Percentiles rank a stretch among this genome's conserved stretches.
phyloP scores from a whole-genome alignment of 2,797 vertebrate genomes.

The Thaleichthys pacificus region DNA sequence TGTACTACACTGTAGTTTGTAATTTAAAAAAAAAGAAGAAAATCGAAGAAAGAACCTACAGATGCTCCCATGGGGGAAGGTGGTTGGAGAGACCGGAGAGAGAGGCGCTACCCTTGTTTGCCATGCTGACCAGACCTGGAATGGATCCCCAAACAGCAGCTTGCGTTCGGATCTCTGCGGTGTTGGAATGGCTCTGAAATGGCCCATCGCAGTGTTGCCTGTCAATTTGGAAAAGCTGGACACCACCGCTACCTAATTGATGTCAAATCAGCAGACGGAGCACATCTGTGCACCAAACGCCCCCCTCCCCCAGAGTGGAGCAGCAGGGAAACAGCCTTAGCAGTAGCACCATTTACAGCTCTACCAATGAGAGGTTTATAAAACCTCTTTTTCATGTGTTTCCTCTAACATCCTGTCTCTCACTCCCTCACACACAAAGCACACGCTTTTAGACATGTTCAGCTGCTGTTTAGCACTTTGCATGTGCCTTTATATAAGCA shows the following conservation, averaged over 20 bases:
- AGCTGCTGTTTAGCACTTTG: no score
- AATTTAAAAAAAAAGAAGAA: no score
- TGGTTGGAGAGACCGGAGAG: background rate
- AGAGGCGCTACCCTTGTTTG: background rate
- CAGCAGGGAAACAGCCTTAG: background rate
- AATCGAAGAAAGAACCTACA: no score
- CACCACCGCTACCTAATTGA: slow-evolving; percentile 29
- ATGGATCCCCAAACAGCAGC: slow-evolving; percentile 21
- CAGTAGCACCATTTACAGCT: no score
- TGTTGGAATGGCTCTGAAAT: slow-evolving; percentile 34
- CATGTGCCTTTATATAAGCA: no score
- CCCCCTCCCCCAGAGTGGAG: slow-evolving; percentile 15
- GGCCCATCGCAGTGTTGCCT: slow-evolving; percentile 18
- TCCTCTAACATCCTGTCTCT: no score
- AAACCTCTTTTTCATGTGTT: no score
- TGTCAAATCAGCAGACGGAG: slow-evolving; percentile 52
- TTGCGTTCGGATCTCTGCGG: slow-evolving; percentile 20
- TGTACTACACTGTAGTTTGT: no score
- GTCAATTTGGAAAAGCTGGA: slow-evolving; percentile 36
- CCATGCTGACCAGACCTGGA: slow-evolving; percentile 13
- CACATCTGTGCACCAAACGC: slow-evolving; percentile 42
- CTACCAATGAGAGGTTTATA: no score
- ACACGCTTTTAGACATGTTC: no score
- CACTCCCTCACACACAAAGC: no score
- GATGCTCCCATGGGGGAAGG: background rate